Evolutionary conservation across 2,797 vertebrate genomes (phyloP).

Genomic region (Smutsia gigantea): DNA sequence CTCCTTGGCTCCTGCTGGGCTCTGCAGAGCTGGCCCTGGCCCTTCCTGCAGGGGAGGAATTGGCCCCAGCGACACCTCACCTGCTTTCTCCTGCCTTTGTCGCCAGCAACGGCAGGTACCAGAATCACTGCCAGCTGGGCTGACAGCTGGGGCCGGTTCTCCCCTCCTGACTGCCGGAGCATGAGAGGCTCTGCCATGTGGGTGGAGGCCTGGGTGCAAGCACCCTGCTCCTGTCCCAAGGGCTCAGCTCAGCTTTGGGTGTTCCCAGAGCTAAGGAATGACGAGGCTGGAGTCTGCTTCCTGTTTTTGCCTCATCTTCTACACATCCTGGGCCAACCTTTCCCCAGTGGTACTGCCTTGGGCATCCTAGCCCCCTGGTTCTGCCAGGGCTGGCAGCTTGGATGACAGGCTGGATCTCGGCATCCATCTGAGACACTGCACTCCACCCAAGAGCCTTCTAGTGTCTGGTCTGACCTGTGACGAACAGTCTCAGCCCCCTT

Average conservation of each 20-base stretch:
- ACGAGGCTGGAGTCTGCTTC: background rate
- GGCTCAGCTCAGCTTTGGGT: slow-evolving; percentile 3
- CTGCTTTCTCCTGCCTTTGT: slow-evolving; percentile 39
- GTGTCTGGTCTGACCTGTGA: background rate
- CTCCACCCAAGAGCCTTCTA: background rate
- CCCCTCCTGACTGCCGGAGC: background rate
- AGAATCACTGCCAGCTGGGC: slow-evolving; percentile 45
- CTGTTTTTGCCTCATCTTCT: background rate
- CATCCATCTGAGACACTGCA: background rate
- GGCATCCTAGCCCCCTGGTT: background rate
- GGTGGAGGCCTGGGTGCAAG: background rate
- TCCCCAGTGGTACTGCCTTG: background rate
- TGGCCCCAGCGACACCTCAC: background rate
- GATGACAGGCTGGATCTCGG: background rate
- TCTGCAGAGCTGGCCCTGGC: background rate
- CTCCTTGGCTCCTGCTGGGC: slow-evolving; percentile 8
- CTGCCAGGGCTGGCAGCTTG: slow-evolving; percentile 35
- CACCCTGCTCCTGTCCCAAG: background rate
- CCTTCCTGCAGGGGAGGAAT: background rate
- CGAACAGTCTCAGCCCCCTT: background rate
- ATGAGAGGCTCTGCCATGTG: background rate
- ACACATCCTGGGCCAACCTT: background rate
- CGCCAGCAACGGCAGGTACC: background rate
- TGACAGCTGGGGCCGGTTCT: background rate
- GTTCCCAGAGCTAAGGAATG: background rate